A percentile compares a stretch with the other conserved stretches of the same genome.
Conservation (phyloP, 2,113 vertebrate genomes). For the Corythoichthys haematopterus region DNA sequence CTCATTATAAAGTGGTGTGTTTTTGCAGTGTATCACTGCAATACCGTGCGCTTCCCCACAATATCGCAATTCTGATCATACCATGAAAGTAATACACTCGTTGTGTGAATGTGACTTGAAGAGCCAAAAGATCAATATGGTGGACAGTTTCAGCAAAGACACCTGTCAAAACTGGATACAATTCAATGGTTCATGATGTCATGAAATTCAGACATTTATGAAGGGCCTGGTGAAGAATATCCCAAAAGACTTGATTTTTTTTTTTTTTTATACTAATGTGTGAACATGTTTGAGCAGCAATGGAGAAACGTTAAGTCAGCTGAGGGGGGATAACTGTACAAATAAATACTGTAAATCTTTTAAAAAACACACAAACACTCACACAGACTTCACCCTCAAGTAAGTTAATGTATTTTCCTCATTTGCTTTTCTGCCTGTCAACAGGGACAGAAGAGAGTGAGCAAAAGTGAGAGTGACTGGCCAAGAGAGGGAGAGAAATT, state of each 20-base stretch:
- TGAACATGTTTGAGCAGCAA: slow-evolving; percentile 27
- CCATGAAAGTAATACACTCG: no score
- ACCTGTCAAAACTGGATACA: no score
- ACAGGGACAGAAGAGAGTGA: slow-evolving; percentile 28
- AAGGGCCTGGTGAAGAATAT: slow-evolving; percentile 11
- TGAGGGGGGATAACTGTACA: slow-evolving; percentile 37
- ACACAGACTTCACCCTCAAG: slow-evolving; percentile 25
- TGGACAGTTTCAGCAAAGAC: no score
- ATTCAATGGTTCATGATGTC: no score
- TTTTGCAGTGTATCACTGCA: no score
- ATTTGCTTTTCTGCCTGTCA: slow-evolving; percentile 63
- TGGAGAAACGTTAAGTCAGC: slow-evolving; percentile 28
- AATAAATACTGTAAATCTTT: neutral
- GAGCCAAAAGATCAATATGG: no score
- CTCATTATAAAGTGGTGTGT: no score
- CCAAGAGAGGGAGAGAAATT: slow-evolving; percentile 13
- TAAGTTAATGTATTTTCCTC: slow-evolving; percentile 62
- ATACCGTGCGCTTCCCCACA: no score
- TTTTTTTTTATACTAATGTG: slow-evolving; percentile 32
- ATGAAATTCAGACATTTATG: no score
- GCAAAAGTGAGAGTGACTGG: slow-evolving; percentile 22
- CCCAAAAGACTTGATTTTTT: slow-evolving; percentile 31
- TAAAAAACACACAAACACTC: slow-evolving; percentile 10
- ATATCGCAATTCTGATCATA: no score
- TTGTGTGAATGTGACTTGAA: no score